Percentiles rank a stretch among this genome's conserved stretches.
Evolutionary conservation across 2,888 invertebrate genomes (phyloP).

Genomic region (Ophion ellenae): DNA sequence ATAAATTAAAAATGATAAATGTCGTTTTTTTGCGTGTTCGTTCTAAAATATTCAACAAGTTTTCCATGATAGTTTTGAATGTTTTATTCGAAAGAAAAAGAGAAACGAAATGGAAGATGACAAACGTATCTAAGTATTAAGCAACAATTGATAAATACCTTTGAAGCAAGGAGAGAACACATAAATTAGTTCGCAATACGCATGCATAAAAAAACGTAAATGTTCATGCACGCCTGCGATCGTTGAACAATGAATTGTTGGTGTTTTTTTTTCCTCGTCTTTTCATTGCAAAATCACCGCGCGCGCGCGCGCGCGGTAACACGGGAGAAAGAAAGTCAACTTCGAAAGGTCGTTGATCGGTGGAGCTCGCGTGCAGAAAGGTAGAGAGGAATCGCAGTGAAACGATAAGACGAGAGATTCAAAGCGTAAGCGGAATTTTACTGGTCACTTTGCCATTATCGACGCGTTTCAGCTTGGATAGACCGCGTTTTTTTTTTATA

Average conservation of each 20-base stretch:
- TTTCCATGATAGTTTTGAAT: slow-evolving; percentile 32
- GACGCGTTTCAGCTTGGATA: not conserved
- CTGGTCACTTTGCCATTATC: not conserved
- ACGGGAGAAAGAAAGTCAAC: not conserved
- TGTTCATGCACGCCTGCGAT: slow-evolving; percentile 16
- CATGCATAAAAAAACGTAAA: slow-evolving; percentile 28
- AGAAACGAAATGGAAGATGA: slow-evolving; percentile 3
- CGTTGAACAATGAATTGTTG: slow-evolving; percentile 29
- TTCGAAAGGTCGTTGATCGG: not conserved
- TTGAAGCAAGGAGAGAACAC: slow-evolving; percentile 6
- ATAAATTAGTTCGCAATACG: slow-evolving; percentile 11
- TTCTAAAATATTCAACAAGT: slow-evolving; percentile 10
- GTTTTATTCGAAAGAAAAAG: not conserved
- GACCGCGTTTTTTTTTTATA: not conserved
- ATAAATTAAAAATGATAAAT: slow-evolving; percentile 3
- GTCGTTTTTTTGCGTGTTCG: not conserved
- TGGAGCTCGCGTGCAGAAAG: slow-evolving; percentile 16
- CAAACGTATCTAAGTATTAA: slow-evolving; percentile 32
- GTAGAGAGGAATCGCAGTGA: not conserved
- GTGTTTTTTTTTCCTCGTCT: slow-evolving; percentile 12
- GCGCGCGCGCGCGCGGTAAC: not conserved
- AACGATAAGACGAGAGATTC: not conserved
- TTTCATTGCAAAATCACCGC: slow-evolving; percentile 23
- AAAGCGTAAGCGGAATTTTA: not conserved
- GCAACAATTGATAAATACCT: slow-evolving; percentile 54